Conservation (phyloP, 2,797 vertebrate species). For the Meriones psammophilus region DNA sequence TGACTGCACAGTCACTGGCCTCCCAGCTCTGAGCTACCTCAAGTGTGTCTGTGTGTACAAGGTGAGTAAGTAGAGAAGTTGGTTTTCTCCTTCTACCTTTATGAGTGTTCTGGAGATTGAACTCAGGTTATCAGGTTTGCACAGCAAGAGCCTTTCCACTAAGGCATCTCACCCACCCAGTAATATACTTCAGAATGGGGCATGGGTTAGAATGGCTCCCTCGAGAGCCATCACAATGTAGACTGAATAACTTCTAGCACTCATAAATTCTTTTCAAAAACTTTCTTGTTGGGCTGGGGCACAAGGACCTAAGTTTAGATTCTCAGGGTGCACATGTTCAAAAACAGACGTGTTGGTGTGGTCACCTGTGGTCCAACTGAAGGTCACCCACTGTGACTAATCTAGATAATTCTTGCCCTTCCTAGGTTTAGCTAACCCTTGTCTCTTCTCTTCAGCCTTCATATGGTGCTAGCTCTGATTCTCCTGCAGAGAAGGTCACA, state of each 20-base stretch:
- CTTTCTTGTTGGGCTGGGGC: too few relatives aligned
- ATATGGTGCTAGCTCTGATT: background rate
- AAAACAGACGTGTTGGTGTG: background rate
- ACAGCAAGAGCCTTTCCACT: background rate
- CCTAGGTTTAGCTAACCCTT: background rate
- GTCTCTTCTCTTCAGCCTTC: background rate
- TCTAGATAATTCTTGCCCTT: background rate
- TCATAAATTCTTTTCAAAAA: background rate
- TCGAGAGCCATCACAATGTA: background rate
- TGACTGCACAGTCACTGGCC: background rate
- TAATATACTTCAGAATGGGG: background rate
- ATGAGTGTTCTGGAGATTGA: background rate
- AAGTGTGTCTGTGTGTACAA: background rate
- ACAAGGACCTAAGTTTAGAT: background rate
- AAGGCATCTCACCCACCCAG: background rate
- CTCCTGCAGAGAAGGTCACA: background rate
- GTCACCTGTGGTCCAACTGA: too few relatives aligned
- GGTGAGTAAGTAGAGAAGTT: background rate
- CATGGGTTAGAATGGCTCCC: background rate
- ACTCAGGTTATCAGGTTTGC: background rate
- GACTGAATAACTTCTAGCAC: slow-evolving; percentile 10
- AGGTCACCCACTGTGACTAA: background rate
- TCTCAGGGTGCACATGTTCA: background rate
- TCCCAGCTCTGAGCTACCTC: background rate
- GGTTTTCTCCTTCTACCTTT: background rate